These are phyloP conservation scores for Avahi laniger DNA, from an alignment of 2,797 vertebrate genomes.

Conservation along the genomic window DNA sequence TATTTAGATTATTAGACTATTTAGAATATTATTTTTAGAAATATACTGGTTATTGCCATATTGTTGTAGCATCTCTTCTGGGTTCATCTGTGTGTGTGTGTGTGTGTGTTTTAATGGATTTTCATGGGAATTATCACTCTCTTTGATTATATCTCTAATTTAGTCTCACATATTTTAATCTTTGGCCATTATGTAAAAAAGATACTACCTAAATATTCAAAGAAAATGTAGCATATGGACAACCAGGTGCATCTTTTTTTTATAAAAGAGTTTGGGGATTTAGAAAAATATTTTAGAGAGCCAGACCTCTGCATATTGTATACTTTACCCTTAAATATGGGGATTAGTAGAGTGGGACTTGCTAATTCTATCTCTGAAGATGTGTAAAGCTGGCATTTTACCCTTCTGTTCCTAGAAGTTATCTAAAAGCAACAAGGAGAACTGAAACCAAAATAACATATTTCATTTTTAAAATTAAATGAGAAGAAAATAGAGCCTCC, in stretches of 20 bases:
- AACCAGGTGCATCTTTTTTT: background rate
- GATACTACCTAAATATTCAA: conserved; percentile 3
- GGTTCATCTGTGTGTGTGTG: background rate
- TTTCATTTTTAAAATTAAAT: background rate
- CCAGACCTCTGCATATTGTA: background rate
- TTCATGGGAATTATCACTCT: background rate
- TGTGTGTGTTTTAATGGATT: background rate
- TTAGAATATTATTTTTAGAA: background rate
- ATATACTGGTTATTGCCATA: background rate
- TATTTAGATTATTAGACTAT: no score
- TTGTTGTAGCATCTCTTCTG: background rate
- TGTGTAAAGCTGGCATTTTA: background rate
- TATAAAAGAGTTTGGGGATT: background rate
- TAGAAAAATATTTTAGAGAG: conserved; percentile 49
- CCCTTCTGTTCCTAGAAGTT: background rate
- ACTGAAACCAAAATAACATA: background rate
- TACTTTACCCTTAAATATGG: background rate
- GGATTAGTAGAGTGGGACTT: background rate
- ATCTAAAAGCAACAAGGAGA: background rate
- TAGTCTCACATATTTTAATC: background rate
- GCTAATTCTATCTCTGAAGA: background rate
- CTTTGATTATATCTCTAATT: conserved; percentile 1
- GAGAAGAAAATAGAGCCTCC: background rate
- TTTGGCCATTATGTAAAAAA: conserved; percentile 36
- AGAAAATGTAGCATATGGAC: conserved; percentile 29